These are phyloP conservation scores for Cryptophagus acutangulus DNA, from an alignment of 2,888 invertebrate species.

Conservation along the genomic window DNA sequence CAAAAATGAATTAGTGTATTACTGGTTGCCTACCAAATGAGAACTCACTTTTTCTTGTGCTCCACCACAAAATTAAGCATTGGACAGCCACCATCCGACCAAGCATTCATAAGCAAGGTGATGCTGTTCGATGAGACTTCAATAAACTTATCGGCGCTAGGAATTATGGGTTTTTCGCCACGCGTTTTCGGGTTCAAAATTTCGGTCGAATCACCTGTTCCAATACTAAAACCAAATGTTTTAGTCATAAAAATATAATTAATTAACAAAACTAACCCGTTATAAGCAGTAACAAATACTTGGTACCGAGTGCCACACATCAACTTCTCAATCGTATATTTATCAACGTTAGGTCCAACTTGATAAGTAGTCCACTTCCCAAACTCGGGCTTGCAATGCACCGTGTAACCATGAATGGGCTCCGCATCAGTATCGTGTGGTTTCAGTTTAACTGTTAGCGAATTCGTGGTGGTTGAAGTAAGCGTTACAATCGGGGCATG, in stretches of 20 bases:
- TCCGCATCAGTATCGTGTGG: slow-evolving; percentile 75
- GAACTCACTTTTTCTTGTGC: slow-evolving; percentile 79
- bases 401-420: slow-evolving; percentile 86
- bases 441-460: slow-evolving; percentile 56
- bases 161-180: slow-evolving; percentile 89
- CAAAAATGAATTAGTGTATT: slow-evolving; percentile 4
- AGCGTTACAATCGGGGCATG: slow-evolving; percentile 56
- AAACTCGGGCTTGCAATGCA: slow-evolving; percentile 91
- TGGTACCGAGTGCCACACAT: slow-evolving; percentile 93
- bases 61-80: slow-evolving; percentile 94
- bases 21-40: not conserved
- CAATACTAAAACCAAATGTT: slow-evolving; percentile 59
- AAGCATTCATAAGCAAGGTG: slow-evolving; percentile 84
- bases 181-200: slow-evolving; percentile 85
- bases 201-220: slow-evolving; percentile 86
- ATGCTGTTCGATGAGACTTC: slow-evolving; percentile 91
- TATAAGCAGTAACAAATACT: slow-evolving; percentile 88
- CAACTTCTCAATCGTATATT: slow-evolving; percentile 79
- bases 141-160: slow-evolving; percentile 85
- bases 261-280: slow-evolving; percentile 57
- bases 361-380: slow-evolving; percentile 90
- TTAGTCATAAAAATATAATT: not conserved
- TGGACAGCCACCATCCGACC: slow-evolving; percentile 93
- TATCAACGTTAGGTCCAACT: slow-evolving; percentile 64
- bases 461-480: not conserved